Evolutionary conservation across 2,113 vertebrate species (phyloP).

Genomic region (Melanerpes formicivorus): DNA sequence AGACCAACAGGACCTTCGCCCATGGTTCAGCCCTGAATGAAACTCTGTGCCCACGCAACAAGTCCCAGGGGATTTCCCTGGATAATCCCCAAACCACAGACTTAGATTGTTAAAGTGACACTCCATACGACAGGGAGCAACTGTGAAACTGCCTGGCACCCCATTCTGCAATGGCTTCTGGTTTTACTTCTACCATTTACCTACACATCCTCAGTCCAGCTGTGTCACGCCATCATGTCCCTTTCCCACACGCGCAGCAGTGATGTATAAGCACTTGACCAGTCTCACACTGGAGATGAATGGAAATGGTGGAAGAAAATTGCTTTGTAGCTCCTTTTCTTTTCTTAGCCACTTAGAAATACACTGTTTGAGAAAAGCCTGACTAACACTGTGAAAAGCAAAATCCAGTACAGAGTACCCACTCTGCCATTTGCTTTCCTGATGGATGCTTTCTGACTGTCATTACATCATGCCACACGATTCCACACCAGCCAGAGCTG

Average conservation of each 20-base stretch:
- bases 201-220: neutral
- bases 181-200: neutral
- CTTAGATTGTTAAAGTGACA: neutral
- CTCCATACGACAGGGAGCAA: neutral
- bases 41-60: rapidly evolving
- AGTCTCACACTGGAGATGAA: neutral
- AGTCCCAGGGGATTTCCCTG: neutral
- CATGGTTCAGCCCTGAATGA: neutral
- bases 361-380: neutral
- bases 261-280: neutral
- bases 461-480: neutral
- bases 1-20: neutral
- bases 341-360: neutral
- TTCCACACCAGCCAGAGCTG: neutral
- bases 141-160: neutral
- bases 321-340: neutral
- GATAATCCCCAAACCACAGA: neutral
- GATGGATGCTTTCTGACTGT: neutral
- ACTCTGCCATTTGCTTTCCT: neutral
- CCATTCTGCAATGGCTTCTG: neutral
- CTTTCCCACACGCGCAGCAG: neutral
- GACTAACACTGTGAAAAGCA: neutral
- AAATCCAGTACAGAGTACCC: neutral
- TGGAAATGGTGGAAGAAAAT: neutral
- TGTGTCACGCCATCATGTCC: neutral